Base-by-base conservation (phyloP, 2,888 invertebrate species). In the Leucophora obtusa region DNA sequence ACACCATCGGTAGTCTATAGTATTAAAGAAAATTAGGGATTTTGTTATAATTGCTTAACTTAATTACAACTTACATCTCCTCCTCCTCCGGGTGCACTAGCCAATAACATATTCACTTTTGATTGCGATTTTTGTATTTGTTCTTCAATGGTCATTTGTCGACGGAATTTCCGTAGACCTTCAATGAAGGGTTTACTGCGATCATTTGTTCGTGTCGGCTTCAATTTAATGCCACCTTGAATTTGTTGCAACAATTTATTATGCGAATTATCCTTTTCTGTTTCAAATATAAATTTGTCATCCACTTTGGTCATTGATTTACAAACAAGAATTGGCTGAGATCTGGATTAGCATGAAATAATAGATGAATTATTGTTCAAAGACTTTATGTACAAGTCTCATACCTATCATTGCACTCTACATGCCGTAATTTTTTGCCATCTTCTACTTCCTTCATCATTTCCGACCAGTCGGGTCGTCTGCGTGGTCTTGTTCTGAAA, bases 391-490 rank as follows among this genome's bases (percentile, higher is more conserved):
- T 35, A 28, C 9, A 21, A 28, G 58, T n/a, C 1, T 33, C 1
- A 85, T 85, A 94, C 91, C 96, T 93, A 89, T 97, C 97, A 90
- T 97, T 96, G 90, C 96, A 96, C 85, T 94, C 93, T 60, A 97
- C 96, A 87, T 96, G 95, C 86, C 93, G 94, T 83, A 97, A 91
- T 87, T 94, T 95, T 86, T 90, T 94, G 62, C 96, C 96, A 83
- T 93, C 91, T 88, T 96, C 96, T n/a, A 97, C 95, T 89, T 97
- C 97, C 89, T 96, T 96, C 94, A 97, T 95, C 94, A 97, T 95
- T 85, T 94, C 93, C 15, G 93, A 95, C 96, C 96, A 97, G 88
- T 97, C 97, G 0, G 97, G 97, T 83, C 96, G 93, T 87, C 92
- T 94, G 83, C 96, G 92, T 0, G 96, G 96, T 84, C 96, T 92